These are phyloP conservation scores for Diachrysia chrysitis DNA, from an alignment of 2,888 invertebrate genomes.

Conservation along the genomic window DNA sequence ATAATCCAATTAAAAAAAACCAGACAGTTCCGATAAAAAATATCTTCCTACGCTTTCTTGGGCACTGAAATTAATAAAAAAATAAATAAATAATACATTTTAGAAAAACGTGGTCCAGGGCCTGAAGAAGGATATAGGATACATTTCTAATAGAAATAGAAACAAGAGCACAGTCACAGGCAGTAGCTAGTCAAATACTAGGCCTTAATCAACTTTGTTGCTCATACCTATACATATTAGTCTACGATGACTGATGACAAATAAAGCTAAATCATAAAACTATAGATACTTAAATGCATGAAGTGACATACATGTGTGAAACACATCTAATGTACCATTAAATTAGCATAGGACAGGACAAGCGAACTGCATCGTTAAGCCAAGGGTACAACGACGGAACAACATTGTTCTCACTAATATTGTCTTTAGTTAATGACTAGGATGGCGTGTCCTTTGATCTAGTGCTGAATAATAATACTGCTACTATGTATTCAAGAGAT, in stretches of 20 bases:
- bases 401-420: constrained; percentile 17
- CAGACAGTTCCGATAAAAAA: no score
- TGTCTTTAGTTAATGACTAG: constrained; percentile 14
- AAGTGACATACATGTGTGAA: constrained; percentile 48
- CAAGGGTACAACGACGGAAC: constrained; percentile 44
- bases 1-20: no score
- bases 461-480: background rate
- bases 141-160: no score
- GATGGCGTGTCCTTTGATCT: constrained; percentile 5
- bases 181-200: background rate
- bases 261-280: background rate
- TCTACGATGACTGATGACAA: background rate
- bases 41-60: no score
- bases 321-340: constrained; percentile 50
- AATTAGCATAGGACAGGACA: constrained; percentile 57
- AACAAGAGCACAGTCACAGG: no score
- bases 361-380: constrained; percentile 59
- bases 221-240: no score
- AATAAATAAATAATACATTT: no score
- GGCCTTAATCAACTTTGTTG: background rate
- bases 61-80: no score
- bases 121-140: no score
- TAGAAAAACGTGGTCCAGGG: no score
- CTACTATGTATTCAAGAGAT: no score
- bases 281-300: constrained; percentile 28